phyloP scores from a whole-genome alignment of 2,888 invertebrate genomes.

The Pseudanteris insignis region DNA sequence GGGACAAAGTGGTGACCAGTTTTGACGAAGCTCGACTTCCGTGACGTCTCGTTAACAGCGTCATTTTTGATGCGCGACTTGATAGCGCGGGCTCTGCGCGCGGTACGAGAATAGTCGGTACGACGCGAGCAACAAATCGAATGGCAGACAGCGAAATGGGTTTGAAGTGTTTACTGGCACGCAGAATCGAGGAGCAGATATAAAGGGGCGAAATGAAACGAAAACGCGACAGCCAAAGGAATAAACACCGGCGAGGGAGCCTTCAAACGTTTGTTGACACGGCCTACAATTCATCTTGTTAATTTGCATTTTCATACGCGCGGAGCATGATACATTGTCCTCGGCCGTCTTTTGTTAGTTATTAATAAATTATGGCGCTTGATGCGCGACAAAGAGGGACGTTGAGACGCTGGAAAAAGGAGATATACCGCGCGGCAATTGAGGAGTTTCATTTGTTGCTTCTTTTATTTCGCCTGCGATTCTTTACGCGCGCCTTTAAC shows the following conservation, averaged over 20 bases:
- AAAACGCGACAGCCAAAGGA: conserved; percentile 27
- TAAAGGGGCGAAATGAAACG: conserved; percentile 2
- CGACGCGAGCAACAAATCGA: conserved; percentile 51
- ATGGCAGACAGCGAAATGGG: conserved; percentile 49
- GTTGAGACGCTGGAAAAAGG: background rate
- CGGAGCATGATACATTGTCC: conserved; percentile 20
- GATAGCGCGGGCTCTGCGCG: too few relatives aligned
- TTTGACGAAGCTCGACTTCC: too few relatives aligned
- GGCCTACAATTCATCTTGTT: conserved; percentile 35
- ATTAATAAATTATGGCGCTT: conserved; percentile 27
- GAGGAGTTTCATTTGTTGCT: background rate
- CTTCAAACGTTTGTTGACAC: conserved; percentile 29
- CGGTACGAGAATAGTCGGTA: conserved; percentile 53
- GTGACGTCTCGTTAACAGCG: too few relatives aligned
- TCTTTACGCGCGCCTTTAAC: too few relatives aligned
- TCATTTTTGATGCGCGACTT: too few relatives aligned
- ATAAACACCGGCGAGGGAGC: conserved; percentile 20
- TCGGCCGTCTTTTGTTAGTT: conserved; percentile 21
- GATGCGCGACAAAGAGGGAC: conserved; percentile 8
- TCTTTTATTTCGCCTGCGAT: background rate
- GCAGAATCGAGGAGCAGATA: conserved; percentile 47
- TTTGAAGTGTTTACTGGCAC: conserved; percentile 49
- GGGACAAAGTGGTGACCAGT: too few relatives aligned
- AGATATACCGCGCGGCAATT: background rate
- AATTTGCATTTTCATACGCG: conserved; percentile 38